Base-by-base conservation (phyloP, 2,113 vertebrate genomes). In the Brachyistius frenatus region DNA sequence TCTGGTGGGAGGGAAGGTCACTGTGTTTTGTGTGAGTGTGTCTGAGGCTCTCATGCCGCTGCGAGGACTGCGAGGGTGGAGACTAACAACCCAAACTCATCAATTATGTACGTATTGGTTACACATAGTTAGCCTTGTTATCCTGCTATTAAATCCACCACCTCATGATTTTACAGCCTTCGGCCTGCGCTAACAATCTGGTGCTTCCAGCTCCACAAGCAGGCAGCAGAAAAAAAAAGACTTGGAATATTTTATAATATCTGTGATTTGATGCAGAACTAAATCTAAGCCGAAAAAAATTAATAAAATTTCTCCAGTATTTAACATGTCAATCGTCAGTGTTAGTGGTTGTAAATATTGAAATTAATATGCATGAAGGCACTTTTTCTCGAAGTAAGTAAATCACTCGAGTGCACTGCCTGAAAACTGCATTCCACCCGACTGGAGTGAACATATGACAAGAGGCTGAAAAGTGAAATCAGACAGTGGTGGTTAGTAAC, bases 401-500 rank as follows among this genome's bases (percentile, higher is more conserved):
- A 23, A 85, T 75, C 65, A 74, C 63, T 39, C 30, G 66, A 77
- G 69, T 9, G 8, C 61, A 53, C 57, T 35, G 60, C 49, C 73
- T 80, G 65, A 70, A 85, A 84, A 73, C 73, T 37, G 73, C 67
- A 68, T 83, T 75, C 39, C n/a, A 74, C 49, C 54, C 81, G 60
- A 58, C 37, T 37, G 64, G 46, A 53, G 76, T 56, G 74, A 87
- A 73, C 54, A 65, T 23, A 23, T 81, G 85, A 76, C 72, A 31
- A 23, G 47, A 75, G 30, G 88, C 88, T 83, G 53, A 37, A 88
- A 23, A 90, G 72, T 82, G 62, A 91, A 23, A 88, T 70, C 81
- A 86, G 84, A 89, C 71, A 58, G 70, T 30, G 41, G 80, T 79
- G 47, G 88, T 90, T 83, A 93, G 89, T 80, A 52, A 57, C 65